Evolutionary conservation across 1,140 invertebrate genomes (phyloP).

Genomic region (Schlechtendalia chinensis): DNA sequence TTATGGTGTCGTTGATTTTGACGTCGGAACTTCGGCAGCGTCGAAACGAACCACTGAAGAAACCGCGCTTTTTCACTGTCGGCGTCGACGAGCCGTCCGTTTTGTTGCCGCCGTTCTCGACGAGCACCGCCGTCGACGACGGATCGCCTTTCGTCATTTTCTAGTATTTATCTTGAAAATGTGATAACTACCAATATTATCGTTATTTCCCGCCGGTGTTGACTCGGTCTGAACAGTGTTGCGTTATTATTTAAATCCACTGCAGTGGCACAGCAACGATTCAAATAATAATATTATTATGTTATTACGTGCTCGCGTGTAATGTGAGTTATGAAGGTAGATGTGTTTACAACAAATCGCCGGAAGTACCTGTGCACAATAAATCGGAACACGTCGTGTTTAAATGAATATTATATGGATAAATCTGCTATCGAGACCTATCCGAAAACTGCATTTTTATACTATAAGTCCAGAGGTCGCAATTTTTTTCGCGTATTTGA

Average conservation of each 20-base stretch:
- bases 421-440: background rate
- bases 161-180: background rate
- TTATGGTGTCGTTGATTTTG: slow-evolving; percentile 39
- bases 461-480: no score
- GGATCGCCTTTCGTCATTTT: slow-evolving; percentile 35
- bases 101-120: slow-evolving; percentile 31
- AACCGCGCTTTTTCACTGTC: slow-evolving; percentile 17
- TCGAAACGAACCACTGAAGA: slow-evolving; percentile 35
- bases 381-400: background rate
- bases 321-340: no score
- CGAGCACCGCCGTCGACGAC: slow-evolving; percentile 34
- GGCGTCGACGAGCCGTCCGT: slow-evolving; percentile 2
- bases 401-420: background rate
- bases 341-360: background rate
- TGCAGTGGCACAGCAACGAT: background rate
- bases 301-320: background rate
- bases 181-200: background rate
- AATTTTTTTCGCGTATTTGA: background rate
- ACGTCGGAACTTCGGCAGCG: slow-evolving; percentile 21
- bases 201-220: background rate
- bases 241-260: background rate
- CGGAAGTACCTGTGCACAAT: background rate
- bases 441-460: background rate
- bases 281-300: background rate
- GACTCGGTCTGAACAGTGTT: background rate